Evolutionary conservation across 1,140 invertebrate species (phyloP).

Genomic region (Ectropis grisescens): DNA sequence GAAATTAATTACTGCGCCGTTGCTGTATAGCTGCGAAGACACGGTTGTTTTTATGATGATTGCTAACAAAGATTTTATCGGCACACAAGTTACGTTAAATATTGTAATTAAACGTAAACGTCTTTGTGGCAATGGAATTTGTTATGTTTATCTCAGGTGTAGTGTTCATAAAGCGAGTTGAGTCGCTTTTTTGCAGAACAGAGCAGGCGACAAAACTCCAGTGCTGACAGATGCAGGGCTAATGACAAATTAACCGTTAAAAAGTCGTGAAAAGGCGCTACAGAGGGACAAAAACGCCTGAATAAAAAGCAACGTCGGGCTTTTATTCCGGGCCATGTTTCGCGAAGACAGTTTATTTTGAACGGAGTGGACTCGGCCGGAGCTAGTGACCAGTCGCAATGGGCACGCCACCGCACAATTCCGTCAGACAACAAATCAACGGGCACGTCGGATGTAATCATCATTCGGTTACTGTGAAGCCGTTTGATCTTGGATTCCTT

Average conservation of each 20-base stretch:
- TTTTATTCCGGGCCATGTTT: constrained; percentile 31
- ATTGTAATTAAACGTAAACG: too few relatives aligned
- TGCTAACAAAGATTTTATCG: too few relatives aligned
- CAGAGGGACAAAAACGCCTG: constrained; percentile 22
- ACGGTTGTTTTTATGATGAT: too few relatives aligned
- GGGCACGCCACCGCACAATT: too few relatives aligned
- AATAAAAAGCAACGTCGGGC: constrained; percentile 24
- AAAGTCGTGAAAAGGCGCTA: constrained; percentile 26
- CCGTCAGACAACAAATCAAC: constrained; percentile 14
- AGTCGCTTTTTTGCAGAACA: too few relatives aligned
- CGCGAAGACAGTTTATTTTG: constrained; percentile 32
- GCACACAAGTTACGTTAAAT: too few relatives aligned
- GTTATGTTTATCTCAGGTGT: too few relatives aligned
- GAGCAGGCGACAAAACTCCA: constrained; percentile 20
- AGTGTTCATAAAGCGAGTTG: too few relatives aligned
- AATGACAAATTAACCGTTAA: constrained; percentile 51
- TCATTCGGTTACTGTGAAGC: constrained; percentile 22
- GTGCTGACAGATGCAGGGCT: constrained; percentile 41
- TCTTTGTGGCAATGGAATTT: too few relatives aligned
- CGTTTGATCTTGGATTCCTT: constrained; percentile 42
- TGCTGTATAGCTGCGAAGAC: too few relatives aligned
- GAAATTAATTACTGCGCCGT: constrained; percentile 7
- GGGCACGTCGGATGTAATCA: constrained; percentile 40
- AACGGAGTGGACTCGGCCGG: too few relatives aligned
- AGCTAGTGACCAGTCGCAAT: too few relatives aligned